Conservation (phyloP, 2,888 invertebrate species). For the Chrysodeixis includens region DNA sequence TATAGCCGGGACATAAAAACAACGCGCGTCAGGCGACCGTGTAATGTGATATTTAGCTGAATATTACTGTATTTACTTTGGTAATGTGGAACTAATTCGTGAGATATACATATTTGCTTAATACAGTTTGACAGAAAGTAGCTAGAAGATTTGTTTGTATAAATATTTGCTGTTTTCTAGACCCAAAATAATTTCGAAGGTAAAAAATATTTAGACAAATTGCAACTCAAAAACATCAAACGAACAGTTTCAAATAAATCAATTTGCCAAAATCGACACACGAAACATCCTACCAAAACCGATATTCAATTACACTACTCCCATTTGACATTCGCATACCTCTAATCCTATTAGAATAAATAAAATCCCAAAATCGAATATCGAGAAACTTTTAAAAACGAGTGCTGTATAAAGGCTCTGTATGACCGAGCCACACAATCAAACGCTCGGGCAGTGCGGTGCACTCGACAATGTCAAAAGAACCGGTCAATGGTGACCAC, state of each 20-base stretch:
- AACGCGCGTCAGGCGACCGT: constrained; percentile 10
- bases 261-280: no score
- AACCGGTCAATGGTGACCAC: constrained; percentile 1
- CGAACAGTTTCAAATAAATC: no score
- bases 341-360: background rate
- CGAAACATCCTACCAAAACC: background rate
- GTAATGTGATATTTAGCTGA: background rate
- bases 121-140: background rate
- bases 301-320: background rate
- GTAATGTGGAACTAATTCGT: background rate
- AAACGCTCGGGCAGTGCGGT: constrained; percentile 15
- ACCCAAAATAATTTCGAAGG: background rate
- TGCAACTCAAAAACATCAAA: no score
- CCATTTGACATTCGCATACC: background rate
- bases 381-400: constrained; percentile 11
- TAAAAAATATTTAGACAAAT: no score
- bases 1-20: constrained; percentile 23
- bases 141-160: background rate
- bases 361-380: constrained; percentile 4
- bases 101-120: background rate
- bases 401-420: constrained; percentile 11
- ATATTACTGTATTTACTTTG: background rate
- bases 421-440: constrained; percentile 12
- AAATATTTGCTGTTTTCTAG: background rate
- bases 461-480: background rate